Evolutionary conservation across 1,140 invertebrate genomes (phyloP), one percentile per base, ranked within the genome.

Genomic region (Plutomurus gul): DNA sequence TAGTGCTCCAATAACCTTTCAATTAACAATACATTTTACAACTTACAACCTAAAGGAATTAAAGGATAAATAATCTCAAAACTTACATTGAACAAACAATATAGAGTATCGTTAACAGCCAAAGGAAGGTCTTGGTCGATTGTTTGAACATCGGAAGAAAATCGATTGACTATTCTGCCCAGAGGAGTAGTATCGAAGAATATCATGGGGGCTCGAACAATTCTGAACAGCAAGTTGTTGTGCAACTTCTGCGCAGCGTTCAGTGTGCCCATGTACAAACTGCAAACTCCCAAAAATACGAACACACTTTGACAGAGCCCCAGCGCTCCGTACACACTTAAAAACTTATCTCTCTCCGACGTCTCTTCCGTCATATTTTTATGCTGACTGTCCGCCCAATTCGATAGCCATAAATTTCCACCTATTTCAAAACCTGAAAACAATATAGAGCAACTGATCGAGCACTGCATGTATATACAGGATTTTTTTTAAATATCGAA

Each of bases 361-460:
- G 25, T 84, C 10, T 39, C 46, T 49, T 4, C 83, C 83, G 27
- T 78, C 77, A 89, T 85, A 10, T 88, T 90, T 80, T 89, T 89
- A 84, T 92, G 89, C 25, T 80, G 18, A 37, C 0, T 47, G 85
- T 92, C 91, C 30, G 94, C 94, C 96, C 96, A 98, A 70, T 89
- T 84, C 81, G 94, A 93, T 0, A 98, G 89, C 96, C 96, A 99
- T 80, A 97, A 88, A 88, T 96, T 98, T 27, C 95, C 93, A 78
- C 93, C 93, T 77, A 98, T 93, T 85, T 92, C 92, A 86, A 96
- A 95, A 65, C 80, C 86, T 91, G 96, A 94, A 86, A 93, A 94
- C n/a, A n/a, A n/a, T n/a, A n/a, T n/a, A n/a, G n/a, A n/a, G n/a
- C n/a, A n/a, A n/a, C n/a, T n/a, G n/a, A n/a, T n/a, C n/a, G n/a